A percentile compares a stretch with the other conserved stretches of the same genome.
Conservation (phyloP, 2,888 invertebrate genomes). For the Drosophila nr. medialis region DNA sequence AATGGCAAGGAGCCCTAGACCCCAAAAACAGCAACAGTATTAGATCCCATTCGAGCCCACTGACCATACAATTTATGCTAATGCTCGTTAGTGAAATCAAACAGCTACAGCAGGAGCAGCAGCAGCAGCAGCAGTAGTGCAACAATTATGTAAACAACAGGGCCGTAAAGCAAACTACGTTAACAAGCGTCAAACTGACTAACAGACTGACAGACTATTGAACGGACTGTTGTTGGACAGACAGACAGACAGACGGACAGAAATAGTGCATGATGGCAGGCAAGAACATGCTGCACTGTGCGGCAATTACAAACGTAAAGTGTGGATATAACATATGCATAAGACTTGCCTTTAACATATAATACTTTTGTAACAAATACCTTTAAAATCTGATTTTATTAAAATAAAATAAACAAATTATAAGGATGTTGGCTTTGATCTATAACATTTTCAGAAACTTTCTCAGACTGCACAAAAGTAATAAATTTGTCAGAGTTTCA, state of each 20-base stretch:
- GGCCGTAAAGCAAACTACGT: slow-evolving; percentile 69
- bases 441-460: background rate
- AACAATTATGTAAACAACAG: slow-evolving; percentile 77
- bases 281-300: slow-evolving; percentile 14
- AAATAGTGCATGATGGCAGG: slow-evolving; percentile 7
- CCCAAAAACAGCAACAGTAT: background rate
- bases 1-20: background rate
- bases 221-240: slow-evolving; percentile 2
- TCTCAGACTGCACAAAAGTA: background rate
- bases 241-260: slow-evolving; percentile 1
- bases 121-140: slow-evolving; percentile 24
- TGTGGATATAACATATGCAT: background rate
- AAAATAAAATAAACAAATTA: background rate
- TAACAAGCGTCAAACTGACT: slow-evolving; percentile 38
- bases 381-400: background rate
- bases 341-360: background rate
- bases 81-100: slow-evolving; percentile 79
- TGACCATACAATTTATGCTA: slow-evolving; percentile 73
- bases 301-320: background rate
- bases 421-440: background rate
- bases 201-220: slow-evolving; percentile 15
- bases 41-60: slow-evolving; percentile 12
- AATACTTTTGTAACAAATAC: background rate
- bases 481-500: background rate
- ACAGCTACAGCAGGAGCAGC: slow-evolving; percentile 43